Evolutionary conservation across 2,113 vertebrate species (phyloP), one percentile per base, ranked within the genome.

Genomic region (Chaetorhynchus papuensis): DNA sequence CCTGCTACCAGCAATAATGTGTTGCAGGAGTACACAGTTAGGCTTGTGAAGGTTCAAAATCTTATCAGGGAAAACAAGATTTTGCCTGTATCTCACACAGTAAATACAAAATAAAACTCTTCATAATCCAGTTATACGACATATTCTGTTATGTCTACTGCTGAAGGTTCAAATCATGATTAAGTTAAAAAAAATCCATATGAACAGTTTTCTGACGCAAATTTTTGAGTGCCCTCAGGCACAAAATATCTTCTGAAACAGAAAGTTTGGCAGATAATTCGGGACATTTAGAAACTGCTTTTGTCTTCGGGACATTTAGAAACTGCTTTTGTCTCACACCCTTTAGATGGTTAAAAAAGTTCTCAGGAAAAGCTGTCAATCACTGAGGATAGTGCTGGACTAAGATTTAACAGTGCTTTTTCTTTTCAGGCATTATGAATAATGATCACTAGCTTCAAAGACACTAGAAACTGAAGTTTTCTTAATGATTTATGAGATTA

Each of bases 1-100:
- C 9, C 31, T 52, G 4, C 60, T 56, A 19, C 18, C 10, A 76
- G 13, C 15, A 64, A 33, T 27, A 27, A 35, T 5, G 2, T 56
- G 6, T 20, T 57, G 31, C 15, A 56, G 14, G 4, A 15, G 13
- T 18, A 33, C 17, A 28, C 1, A 1, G 7, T 5, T 49, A 41
- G 2, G 1, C 15, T 66, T 45, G 16, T 53, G 35, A 75, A 39
- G 17, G 5, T 52, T 61, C 14, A 64, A 75, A 61, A 54, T 52
- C 6, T 19, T 39, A 31, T 52, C 10, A 49, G 11, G 28, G 11
- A 50, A 89, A 77, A 0, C 26, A 31, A 6, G 5, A 6, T 1
- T 14, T 85, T 56, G 10, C 16, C 11, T 28, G 6, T 35, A 10
- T 44, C 21, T 82, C 2, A 0, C 6, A 69, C 13, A 44, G 5